phyloP scores from a whole-genome alignment of 2,113 vertebrate genomes.

The Malurus alboscapulatus region DNA sequence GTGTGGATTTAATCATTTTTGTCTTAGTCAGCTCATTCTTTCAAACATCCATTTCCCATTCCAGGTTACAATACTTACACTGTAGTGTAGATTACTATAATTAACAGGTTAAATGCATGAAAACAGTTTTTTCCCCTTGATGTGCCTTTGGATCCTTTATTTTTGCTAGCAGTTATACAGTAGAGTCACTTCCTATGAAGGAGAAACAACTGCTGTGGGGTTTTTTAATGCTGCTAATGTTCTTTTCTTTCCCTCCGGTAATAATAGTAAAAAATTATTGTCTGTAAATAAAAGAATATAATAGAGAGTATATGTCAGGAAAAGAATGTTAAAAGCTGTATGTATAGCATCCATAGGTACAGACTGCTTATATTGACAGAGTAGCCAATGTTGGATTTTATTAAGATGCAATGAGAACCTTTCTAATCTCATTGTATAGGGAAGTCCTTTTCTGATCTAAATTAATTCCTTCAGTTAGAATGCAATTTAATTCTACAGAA shows the following conservation, averaged over 20 bases:
- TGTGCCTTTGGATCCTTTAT: conserved; percentile 49
- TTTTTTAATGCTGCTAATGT: conserved; percentile 50
- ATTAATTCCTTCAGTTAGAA: not conserved
- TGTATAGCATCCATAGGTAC: not conserved
- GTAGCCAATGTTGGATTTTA: not conserved
- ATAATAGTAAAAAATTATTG: conserved; percentile 60
- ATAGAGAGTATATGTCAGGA: conserved; percentile 23
- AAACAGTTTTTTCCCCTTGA: conserved; percentile 62
- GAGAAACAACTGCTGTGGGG: conserved; percentile 15
- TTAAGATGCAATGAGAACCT: not conserved
- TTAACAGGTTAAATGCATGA: conserved; percentile 66
- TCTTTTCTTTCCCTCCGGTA: conserved; percentile 54
- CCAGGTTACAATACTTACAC: conserved; percentile 56
- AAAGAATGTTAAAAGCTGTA: conserved; percentile 28
- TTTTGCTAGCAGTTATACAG: conserved; percentile 32
- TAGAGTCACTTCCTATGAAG: conserved; percentile 44
- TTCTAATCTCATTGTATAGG: not conserved
- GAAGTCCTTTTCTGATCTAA: not conserved
- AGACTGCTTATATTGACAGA: not conserved
- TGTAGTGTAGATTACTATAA: conserved; percentile 59
- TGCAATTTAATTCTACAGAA: not conserved
- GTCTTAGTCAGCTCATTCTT: conserved; percentile 58
- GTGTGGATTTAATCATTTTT: conserved; percentile 63
- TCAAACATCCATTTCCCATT: conserved; percentile 56
- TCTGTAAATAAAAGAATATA: conserved; percentile 65